phyloP scores from a whole-genome alignment of 2,113 vertebrate genomes.

The Phrynosoma blainvillii region DNA sequence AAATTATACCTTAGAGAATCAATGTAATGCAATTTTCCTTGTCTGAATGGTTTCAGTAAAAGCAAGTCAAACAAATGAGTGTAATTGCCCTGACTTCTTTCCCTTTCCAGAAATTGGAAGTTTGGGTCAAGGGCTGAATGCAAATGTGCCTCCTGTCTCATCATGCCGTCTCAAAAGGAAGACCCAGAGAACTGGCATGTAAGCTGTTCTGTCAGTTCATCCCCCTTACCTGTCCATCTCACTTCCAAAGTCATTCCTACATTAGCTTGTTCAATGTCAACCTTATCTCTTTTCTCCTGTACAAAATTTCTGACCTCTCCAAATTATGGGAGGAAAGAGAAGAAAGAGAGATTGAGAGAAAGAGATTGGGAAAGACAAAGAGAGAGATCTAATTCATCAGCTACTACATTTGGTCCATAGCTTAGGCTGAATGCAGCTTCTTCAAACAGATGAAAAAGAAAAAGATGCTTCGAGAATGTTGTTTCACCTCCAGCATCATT shows the following conservation, averaged over 20 bases:
- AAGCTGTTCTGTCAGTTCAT: background rate
- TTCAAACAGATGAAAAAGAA: background rate
- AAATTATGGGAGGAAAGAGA: background rate
- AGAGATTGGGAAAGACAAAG: no score
- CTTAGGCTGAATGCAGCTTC: background rate
- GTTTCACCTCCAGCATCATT: background rate
- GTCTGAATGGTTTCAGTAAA: constrained; percentile 55
- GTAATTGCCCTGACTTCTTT: constrained; percentile 45
- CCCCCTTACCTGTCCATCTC: background rate
- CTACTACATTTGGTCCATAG: background rate
- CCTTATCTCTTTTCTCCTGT: background rate
- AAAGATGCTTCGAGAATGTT: background rate
- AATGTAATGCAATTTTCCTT: constrained; percentile 59
- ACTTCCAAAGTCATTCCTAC: background rate
- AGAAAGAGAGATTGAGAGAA: background rate
- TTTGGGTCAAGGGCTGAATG: constrained; percentile 12
- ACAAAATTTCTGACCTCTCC: background rate
- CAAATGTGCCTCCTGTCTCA: constrained; percentile 34
- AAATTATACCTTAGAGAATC: constrained; percentile 70
- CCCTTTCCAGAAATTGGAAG: background rate
- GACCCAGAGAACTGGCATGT: background rate
- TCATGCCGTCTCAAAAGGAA: constrained; percentile 15
- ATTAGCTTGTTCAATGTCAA: background rate
- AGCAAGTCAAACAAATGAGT: constrained; percentile 55
- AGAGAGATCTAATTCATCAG: background rate